Evolutionary conservation across 2,888 invertebrate genomes (phyloP).

Genomic region (Petrophora chlorosata): DNA sequence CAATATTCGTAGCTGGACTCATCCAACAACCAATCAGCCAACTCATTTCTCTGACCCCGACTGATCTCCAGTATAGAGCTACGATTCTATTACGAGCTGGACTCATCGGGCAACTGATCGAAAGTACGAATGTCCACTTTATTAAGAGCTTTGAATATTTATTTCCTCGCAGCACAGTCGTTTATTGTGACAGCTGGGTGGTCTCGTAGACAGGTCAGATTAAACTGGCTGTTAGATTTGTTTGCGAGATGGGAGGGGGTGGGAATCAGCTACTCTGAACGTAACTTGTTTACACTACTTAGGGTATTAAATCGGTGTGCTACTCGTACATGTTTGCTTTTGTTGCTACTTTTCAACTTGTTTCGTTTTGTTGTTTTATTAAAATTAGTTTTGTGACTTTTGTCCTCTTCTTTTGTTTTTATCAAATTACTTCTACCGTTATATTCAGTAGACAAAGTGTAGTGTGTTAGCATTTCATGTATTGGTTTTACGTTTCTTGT

Average conservation of each 20-base stretch:
- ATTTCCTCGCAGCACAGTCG: slow-evolving; percentile 44
- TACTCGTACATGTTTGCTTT: slow-evolving; percentile 62
- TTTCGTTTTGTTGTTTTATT: slow-evolving; percentile 28
- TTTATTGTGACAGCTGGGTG: slow-evolving; percentile 31
- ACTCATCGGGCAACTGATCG: slow-evolving; percentile 49
- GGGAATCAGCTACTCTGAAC: slow-evolving; percentile 20
- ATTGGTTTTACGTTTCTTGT: too few species aligned
- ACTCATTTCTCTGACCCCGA: slow-evolving; percentile 1
- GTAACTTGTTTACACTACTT: slow-evolving; percentile 79
- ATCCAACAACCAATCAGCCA: slow-evolving; percentile 35
- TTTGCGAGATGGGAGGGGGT: slow-evolving; percentile 35
- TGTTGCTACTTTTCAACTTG: slow-evolving; percentile 44
- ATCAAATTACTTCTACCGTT: too few species aligned
- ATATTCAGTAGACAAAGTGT: too few species aligned
- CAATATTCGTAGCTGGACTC: slow-evolving; percentile 31
- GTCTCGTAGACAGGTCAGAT: slow-evolving; percentile 36
- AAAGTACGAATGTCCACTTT: slow-evolving; percentile 50
- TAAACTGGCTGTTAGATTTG: slow-evolving; percentile 49
- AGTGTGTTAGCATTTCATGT: too few species aligned
- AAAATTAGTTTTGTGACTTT: slow-evolving; percentile 5
- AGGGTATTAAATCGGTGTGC: slow-evolving; percentile 72
- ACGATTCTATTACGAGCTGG: slow-evolving; percentile 29
- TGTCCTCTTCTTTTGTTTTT: slow-evolving; percentile 1
- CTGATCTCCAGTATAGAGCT: slow-evolving; percentile 1
- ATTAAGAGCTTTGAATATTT: slow-evolving; percentile 55